Conservation (phyloP, 2,797 vertebrate genomes). For the Anabacerthia variegaticeps region DNA sequence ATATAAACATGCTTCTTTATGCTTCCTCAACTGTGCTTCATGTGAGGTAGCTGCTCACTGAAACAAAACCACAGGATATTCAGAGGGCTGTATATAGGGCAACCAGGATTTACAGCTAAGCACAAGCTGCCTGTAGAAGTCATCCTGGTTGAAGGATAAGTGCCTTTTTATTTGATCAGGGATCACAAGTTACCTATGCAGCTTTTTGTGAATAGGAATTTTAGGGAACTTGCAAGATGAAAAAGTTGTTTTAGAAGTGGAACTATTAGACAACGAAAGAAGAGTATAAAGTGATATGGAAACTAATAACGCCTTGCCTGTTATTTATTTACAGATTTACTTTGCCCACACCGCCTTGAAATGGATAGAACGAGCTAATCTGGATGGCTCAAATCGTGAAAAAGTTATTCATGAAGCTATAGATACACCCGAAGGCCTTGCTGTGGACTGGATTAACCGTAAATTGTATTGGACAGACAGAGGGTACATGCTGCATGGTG, state of each 20-base stretch:
- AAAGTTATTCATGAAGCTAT: constrained; percentile 78
- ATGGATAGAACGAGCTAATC: constrained; percentile 84
- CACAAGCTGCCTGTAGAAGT: constrained; percentile 19
- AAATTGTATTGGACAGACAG: constrained; percentile 93
- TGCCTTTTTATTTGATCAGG: not conserved
- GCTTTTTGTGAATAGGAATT: not conserved
- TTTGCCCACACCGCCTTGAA: constrained; percentile 84
- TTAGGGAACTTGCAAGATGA: not conserved
- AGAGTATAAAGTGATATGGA: not conserved
- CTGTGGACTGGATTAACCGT: constrained; percentile 89
- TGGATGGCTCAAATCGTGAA: constrained; percentile 82
- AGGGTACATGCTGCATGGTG: constrained; percentile 75
- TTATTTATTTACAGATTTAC: constrained; percentile 83
- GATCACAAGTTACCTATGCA: not conserved
- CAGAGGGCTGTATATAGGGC: constrained; percentile 34
- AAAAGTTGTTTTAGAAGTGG: not conserved
- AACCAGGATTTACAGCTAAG: constrained; percentile 62
- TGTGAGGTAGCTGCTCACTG: not conserved
- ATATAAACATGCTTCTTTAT: not conserved
- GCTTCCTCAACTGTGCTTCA: not conserved
- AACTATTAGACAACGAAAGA: not conserved
- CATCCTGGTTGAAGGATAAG: constrained; percentile 35
- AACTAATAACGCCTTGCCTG: not conserved
- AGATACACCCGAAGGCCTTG: constrained; percentile 83
- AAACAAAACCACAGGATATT: not conserved